Conservation (phyloP, 2,113 vertebrate species). For the Rousettus leschenaultii region DNA sequence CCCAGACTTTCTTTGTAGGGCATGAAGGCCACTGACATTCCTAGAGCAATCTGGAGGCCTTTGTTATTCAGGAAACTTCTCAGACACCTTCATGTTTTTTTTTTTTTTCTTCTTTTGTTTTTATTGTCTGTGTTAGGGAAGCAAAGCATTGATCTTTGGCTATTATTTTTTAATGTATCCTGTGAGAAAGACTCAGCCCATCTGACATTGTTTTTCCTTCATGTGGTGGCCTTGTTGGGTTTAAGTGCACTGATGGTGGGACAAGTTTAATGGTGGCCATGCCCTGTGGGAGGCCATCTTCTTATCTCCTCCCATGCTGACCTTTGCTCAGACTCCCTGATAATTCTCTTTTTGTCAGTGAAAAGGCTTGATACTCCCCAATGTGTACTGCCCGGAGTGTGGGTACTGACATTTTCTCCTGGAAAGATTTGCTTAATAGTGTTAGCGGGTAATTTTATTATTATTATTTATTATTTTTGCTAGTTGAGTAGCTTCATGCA, state of each 20-base stretch:
- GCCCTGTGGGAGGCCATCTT: background rate
- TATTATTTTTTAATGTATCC: conserved; percentile 33
- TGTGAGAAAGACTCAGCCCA: background rate
- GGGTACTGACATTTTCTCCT: conserved; percentile 35
- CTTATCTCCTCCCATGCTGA: background rate
- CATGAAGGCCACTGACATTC: background rate
- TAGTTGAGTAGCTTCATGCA: background rate
- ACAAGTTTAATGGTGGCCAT: background rate
- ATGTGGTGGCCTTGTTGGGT: rapidly evolving
- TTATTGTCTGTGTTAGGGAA: conserved; percentile 36
- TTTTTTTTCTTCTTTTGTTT: conserved; percentile 39
- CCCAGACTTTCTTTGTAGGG: background rate
- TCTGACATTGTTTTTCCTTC: background rate
- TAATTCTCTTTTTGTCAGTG: background rate
- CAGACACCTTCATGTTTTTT: background rate
- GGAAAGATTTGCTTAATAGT: background rate
- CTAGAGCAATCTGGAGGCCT: background rate
- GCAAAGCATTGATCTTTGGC: conserved; percentile 37
- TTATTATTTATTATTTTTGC: conserved; percentile 26
- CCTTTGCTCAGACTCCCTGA: background rate
- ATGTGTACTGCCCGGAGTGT: background rate
- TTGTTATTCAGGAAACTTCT: conserved; percentile 48
- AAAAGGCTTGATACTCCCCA: background rate
- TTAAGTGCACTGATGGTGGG: background rate
- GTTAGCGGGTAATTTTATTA: background rate